Conservation (phyloP, 1,140 invertebrate genomes). For the Bombus haemorrhoidalis region DNA sequence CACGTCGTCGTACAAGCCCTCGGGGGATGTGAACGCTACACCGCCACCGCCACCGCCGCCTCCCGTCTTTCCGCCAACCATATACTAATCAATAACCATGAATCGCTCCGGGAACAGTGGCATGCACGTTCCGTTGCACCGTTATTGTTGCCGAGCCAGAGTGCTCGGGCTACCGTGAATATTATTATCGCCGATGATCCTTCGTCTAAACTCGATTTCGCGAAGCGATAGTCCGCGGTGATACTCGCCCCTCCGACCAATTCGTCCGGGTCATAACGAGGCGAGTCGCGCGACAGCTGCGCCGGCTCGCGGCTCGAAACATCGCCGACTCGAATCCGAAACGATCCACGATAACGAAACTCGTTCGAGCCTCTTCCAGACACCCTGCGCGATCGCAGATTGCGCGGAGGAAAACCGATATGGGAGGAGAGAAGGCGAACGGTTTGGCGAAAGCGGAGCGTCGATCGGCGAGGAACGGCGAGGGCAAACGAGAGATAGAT, state of each 20-base stretch:
- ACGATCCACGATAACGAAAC: neutral
- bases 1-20: constrained; percentile 72
- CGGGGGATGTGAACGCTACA: constrained; percentile 74
- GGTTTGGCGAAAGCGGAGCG: no score
- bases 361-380: no score
- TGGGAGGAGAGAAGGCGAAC: no score
- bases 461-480: neutral
- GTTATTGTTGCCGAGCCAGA: constrained; percentile 67
- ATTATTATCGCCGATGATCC: constrained; percentile 67
- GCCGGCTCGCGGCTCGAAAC: constrained; percentile 22
- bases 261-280: neutral
- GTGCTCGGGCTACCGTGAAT: constrained; percentile 65
- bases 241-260: neutral
- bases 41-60: constrained; percentile 53
- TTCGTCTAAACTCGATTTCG: constrained; percentile 21
- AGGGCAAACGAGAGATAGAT: neutral
- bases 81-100: constrained; percentile 79
- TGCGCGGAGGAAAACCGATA: no score
- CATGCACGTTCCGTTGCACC: constrained; percentile 75
- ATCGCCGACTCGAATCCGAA: neutral
- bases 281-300: constrained; percentile 18
- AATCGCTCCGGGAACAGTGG: constrained; percentile 76
- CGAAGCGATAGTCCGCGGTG: neutral
- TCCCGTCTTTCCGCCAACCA: constrained; percentile 67
- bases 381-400: no score